These are phyloP conservation scores for Quiscalus mexicanus DNA, from an alignment of 2,113 vertebrate species.

Conservation along the genomic window DNA sequence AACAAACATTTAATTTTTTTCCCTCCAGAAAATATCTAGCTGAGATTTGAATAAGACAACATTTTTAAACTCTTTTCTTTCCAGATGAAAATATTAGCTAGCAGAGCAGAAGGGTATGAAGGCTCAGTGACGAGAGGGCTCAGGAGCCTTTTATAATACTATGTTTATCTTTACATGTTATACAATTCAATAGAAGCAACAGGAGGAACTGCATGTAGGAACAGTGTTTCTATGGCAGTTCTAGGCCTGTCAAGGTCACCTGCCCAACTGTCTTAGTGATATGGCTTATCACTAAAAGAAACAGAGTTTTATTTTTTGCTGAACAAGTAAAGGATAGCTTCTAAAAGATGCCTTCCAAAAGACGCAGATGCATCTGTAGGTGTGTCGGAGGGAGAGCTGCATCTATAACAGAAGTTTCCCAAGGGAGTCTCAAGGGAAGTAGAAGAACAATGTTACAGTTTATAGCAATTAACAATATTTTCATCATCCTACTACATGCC, in stretches of 20 bases:
- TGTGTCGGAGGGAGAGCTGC: not conserved
- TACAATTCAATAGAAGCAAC: not conserved
- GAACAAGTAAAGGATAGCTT: not conserved
- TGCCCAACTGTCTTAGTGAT: not conserved
- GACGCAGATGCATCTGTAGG: not conserved
- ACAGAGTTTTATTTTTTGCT: not conserved
- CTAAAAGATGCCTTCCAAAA: not conserved
- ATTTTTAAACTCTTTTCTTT: not conserved
- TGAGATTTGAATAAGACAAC: not conserved
- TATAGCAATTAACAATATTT: not conserved
- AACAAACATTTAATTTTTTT: not conserved
- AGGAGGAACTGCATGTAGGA: not conserved
- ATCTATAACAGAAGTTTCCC: not conserved
- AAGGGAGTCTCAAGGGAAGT: not conserved
- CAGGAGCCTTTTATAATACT: not conserved
- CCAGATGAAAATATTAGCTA: not conserved
- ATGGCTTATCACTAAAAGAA: not conserved
- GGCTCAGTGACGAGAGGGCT: not conserved
- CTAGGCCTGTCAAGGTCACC: not conserved
- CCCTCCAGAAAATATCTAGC: not conserved
- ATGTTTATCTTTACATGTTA: not conserved
- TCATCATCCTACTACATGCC: not conserved
- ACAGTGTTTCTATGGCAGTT: accelerated
- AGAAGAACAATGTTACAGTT: not conserved
- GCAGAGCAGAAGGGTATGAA: not conserved